Conservation (phyloP, 2,888 invertebrate species). For the Diarsia rubi region DNA sequence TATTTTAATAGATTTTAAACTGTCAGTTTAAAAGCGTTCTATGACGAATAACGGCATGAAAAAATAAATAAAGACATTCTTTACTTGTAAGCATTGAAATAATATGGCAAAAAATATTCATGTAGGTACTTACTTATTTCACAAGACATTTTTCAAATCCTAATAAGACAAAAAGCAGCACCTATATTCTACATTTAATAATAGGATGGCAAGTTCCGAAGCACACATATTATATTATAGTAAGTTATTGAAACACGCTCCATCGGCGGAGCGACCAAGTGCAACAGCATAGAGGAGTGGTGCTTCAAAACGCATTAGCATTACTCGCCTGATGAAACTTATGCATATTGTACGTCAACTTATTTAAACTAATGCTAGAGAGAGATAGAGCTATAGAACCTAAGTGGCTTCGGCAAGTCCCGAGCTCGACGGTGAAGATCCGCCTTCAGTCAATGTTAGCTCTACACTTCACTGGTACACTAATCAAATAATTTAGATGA, state of each 20-base stretch:
- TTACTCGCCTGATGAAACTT: constrained; percentile 78
- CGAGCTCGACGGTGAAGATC: constrained; percentile 56
- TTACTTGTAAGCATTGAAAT: constrained; percentile 14
- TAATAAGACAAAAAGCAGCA: constrained; percentile 15
- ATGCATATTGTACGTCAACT: constrained; percentile 71
- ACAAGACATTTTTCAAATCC: neutral
- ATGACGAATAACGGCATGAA: constrained; percentile 2
- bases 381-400: constrained; percentile 59
- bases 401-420: constrained; percentile 62
- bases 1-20: too few species aligned
- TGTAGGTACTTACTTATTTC: constrained; percentile 5
- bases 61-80: constrained; percentile 10
- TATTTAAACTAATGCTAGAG: constrained; percentile 70
- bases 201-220: constrained; percentile 38
- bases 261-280: constrained; percentile 74
- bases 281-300: constrained; percentile 75
- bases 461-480: constrained; percentile 76
- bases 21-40: neutral
- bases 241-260: constrained; percentile 76
- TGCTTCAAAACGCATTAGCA: constrained; percentile 83
- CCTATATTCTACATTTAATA: constrained; percentile 31
- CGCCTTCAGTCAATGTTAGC: constrained; percentile 77
- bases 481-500: constrained; percentile 73
- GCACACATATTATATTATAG: constrained; percentile 53
- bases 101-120: constrained; percentile 7